Evolutionary conservation across 2,888 invertebrate species (phyloP), one percentile per base, ranked within the genome.

Genomic region (Temnothorax ravouxi): DNA sequence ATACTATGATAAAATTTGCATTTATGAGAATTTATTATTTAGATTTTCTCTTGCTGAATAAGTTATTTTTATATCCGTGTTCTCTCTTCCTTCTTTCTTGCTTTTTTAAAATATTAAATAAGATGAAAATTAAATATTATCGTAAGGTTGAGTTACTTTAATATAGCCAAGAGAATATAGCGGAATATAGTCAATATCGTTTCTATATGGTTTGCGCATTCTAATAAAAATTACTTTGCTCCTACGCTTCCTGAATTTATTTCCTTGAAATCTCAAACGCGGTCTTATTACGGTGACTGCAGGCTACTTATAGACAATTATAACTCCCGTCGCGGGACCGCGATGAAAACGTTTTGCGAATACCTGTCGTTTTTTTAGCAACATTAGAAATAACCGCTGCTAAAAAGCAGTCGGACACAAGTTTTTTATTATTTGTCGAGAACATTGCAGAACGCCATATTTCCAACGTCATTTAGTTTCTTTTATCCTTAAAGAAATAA

Each of bases 241-340:
- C 29, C 50, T 52, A 34, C n/a, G 38, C 59, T 81, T 62, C 21
- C 25, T 52, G 21, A 79, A 76, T 62, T 81, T 79, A 62, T 62
- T 41, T 62, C 9, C 47, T 81, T 79, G 79, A 52, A 50, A 79
- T 52, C 62, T 62, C 52, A 81, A 81, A 61, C 41, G 41, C 62
- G 15, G 11, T 81, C 41, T 81, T 81, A 47, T 76, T 81, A 54
- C 50, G 64, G 38, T 38, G 41, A 61, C 59, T 61, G 47, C 50
- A 18, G 50, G 50, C 50, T 62, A 61, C 8, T 59, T 52, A 50
- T 52, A 18, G 15, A 52, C 29, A 44, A 13, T 69, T 8, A n/a
- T 52, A 79, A 81, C 21, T 54, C 41, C 62, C 52, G 41, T 29
- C n/a, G 18, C 25, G 34, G 21, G 34, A 69, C 2, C 29, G 13